Conservation (phyloP, 2,888 invertebrate genomes). For the Caenorhabditis sinica region DNA sequence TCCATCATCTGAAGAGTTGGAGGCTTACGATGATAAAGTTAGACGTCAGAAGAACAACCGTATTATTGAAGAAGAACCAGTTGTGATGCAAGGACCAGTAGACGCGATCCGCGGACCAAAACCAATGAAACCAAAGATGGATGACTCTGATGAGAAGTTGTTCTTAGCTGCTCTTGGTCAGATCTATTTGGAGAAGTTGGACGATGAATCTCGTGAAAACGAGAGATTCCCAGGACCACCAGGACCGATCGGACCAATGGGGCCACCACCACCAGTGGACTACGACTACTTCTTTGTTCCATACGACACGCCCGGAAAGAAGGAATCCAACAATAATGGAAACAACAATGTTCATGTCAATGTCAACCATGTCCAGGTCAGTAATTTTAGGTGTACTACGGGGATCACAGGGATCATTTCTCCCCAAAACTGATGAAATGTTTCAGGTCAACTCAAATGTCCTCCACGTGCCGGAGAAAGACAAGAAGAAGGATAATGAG, state of each 20-base stretch:
- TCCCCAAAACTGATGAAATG: not conserved
- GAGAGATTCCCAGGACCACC: conserved; percentile 35
- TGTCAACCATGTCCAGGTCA: conserved; percentile 58
- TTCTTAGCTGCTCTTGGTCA: conserved; percentile 50
- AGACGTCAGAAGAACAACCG: conserved; percentile 33
- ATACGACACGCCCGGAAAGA: conserved; percentile 2
- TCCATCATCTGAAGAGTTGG: conserved; percentile 55
- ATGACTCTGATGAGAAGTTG: conserved; percentile 51
- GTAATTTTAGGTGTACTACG: not conserved
- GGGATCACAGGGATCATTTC: not conserved
- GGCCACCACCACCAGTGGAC: conserved; percentile 47
- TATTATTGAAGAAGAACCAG: conserved; percentile 27
- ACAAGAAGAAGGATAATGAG: conserved; percentile 17
- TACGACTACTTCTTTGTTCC: conserved; percentile 40
- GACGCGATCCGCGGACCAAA: conserved; percentile 12
- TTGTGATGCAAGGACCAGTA: conserved; percentile 31
- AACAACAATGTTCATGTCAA: conserved; percentile 62
- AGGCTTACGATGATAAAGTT: conserved; percentile 51
- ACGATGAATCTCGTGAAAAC: not conserved
- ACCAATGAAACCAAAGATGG: conserved; percentile 36
- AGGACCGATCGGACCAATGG: conserved; percentile 44
- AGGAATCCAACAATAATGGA: conserved; percentile 54
- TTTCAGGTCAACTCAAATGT: conserved; percentile 54
- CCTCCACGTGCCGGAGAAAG: conserved; percentile 41
- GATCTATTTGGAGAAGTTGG: conserved; percentile 47